Percentiles rank a stretch among this genome's conserved stretches.
These are phyloP conservation scores for Oscheius sp. DNA, from an alignment of 1,140 invertebrate genomes.

Conservation along the genomic window DNA sequence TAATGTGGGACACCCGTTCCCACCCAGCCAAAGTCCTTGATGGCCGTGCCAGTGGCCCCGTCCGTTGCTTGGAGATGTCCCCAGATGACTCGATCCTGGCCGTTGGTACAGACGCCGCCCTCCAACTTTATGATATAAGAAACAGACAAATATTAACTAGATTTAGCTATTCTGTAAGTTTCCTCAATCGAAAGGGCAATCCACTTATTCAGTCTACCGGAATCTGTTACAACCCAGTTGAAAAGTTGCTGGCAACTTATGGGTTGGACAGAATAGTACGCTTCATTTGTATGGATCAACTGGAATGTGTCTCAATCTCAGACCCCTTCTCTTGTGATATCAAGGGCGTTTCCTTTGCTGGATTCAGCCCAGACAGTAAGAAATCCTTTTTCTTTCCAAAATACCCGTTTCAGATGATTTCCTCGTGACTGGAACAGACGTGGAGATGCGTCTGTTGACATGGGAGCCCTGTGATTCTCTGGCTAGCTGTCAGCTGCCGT, in stretches of 20 bases:
- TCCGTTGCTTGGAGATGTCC: background rate
- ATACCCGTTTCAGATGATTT: background rate
- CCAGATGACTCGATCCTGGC: background rate
- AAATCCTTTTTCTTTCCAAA: background rate
- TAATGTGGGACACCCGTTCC: background rate
- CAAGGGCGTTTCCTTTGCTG: background rate
- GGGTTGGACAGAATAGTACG: background rate
- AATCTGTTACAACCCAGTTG: background rate
- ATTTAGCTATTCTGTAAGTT: background rate
- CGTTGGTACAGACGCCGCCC: background rate
- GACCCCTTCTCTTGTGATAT: background rate
- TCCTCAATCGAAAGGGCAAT: background rate
- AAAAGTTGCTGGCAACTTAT: background rate
- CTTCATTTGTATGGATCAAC: background rate
- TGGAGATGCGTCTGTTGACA: background rate
- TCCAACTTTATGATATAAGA: background rate
- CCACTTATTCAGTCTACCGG: background rate
- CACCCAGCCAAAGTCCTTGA: background rate
- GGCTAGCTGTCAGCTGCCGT: background rate
- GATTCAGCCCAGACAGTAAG: background rate
- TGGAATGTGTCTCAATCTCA: background rate
- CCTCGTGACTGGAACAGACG: background rate
- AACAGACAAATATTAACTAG: background rate
- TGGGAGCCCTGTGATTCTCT: background rate
- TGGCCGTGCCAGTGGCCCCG: background rate